Conservation (phyloP, 53 echinoderm and acorn worm species). For the Antedon mediterranea region DNA sequence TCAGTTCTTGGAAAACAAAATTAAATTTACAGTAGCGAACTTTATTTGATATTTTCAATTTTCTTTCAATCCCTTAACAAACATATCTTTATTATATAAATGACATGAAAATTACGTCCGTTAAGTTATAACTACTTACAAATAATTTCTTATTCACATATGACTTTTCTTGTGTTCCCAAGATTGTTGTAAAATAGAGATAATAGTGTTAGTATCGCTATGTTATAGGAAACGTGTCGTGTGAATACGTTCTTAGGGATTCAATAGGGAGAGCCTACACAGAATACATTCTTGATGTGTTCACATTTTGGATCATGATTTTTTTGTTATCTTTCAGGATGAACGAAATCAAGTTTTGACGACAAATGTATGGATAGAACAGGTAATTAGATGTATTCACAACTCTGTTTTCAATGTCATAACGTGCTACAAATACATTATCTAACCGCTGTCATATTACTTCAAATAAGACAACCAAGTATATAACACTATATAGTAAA, state of each 20-base stretch:
- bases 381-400: slow-evolving; percentile 28
- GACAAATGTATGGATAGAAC: slow-evolving; percentile 90
- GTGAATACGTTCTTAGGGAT: background rate
- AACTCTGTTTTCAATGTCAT: too few species aligned
- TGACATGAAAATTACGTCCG: background rate
- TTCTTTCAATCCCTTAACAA: background rate
- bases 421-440: too few species aligned
- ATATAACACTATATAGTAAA: too few species aligned
- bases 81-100: background rate
- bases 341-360: slow-evolving; percentile 84
- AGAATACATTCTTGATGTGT: too few species aligned
- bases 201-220: background rate
- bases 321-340: slow-evolving; percentile 42
- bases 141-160: background rate
- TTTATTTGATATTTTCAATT: too few species aligned
- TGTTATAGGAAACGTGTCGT: background rate
- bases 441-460: too few species aligned
- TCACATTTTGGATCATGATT: background rate
- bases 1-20: too few species aligned
- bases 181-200: background rate
- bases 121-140: background rate
- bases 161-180: background rate
- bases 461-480: too few species aligned
- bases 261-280: background rate
- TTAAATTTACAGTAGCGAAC: too few species aligned